Conservation (phyloP, 2,797 vertebrate genomes). For the Leontocebus nigricollis region DNA sequence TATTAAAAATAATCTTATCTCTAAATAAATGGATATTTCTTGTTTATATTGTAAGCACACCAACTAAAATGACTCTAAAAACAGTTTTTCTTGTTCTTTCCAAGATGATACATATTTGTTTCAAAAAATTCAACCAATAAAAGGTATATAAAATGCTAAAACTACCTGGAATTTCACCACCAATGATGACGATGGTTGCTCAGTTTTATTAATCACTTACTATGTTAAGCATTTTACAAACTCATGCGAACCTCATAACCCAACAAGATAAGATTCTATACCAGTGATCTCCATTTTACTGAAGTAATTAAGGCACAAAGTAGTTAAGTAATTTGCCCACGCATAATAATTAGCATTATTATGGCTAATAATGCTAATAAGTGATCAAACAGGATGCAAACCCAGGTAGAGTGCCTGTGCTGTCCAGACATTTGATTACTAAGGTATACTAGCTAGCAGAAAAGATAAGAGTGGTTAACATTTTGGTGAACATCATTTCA, state of each 20-base stretch:
- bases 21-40: not conserved
- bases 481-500: not conserved
- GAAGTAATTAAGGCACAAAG: slow-evolving; percentile 1
- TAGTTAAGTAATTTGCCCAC: not conserved
- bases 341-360: too few relatives aligned
- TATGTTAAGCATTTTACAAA: not conserved
- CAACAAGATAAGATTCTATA: not conserved
- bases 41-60: not conserved
- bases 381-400: not conserved
- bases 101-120: not conserved
- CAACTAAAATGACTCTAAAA: not conserved
- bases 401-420: not conserved
- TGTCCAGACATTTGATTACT: not conserved
- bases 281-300: not conserved
- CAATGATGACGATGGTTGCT: not conserved
- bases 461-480: not conserved
- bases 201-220: not conserved
- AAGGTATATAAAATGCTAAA: not conserved
- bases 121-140: slow-evolving; percentile 10
- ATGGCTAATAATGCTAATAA: not conserved
- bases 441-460: not conserved
- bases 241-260: not conserved
- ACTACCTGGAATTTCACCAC: not conserved
- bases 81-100: not conserved
- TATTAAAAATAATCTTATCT: slow-evolving; percentile 6